Evolutionary conservation across 2,113 vertebrate genomes (phyloP).

Genomic region (Cercocebus atys): DNA sequence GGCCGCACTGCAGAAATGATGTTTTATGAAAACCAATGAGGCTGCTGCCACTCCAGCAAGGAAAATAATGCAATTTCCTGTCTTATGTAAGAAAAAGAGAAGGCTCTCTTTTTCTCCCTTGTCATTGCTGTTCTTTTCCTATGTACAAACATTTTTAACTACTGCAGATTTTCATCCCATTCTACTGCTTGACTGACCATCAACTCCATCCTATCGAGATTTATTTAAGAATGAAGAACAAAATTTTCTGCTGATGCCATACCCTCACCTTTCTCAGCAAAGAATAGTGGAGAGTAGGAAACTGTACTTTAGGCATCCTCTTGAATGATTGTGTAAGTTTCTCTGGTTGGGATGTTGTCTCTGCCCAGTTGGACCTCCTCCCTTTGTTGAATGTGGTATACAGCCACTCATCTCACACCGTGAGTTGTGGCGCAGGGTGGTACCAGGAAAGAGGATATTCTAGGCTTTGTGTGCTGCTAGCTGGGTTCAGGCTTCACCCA

Average conservation of each 20-base stretch:
- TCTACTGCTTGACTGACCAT: background rate
- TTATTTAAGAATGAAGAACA: background rate
- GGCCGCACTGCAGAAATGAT: background rate
- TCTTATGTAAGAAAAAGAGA: constrained; percentile 2
- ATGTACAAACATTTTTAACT: background rate
- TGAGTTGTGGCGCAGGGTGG: background rate
- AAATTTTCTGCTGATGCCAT: background rate
- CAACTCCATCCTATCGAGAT: background rate
- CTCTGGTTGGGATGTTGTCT: background rate
- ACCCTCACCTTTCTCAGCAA: background rate
- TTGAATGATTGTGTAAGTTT: accelerated
- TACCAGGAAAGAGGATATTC: background rate
- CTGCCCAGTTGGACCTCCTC: background rate
- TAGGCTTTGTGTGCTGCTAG: background rate
- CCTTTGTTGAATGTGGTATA: background rate
- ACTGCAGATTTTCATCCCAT: background rate
- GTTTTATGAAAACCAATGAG: background rate
- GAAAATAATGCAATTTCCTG: background rate
- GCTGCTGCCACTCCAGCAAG: background rate
- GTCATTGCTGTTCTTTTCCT: background rate
- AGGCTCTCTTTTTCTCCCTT: background rate
- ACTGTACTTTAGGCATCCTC: background rate
- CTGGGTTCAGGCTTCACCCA: background rate
- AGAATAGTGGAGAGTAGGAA: background rate
- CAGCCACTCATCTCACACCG: background rate